phyloP scores from a whole-genome alignment of 2,113 vertebrate species.

The Semnopithecus entellus region DNA sequence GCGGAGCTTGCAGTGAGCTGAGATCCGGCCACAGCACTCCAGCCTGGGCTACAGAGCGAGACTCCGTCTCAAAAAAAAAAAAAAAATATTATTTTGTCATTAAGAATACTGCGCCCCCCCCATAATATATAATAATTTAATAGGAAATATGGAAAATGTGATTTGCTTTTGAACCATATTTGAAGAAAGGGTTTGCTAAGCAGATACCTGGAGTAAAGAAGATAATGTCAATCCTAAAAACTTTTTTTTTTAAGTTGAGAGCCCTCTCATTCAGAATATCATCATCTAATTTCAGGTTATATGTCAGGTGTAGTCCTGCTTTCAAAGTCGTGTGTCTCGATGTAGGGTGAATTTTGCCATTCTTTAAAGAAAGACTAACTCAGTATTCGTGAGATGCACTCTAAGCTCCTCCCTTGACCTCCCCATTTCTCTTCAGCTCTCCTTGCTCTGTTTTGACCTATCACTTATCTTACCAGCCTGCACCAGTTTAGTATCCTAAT shows the following conservation, averaged over 20 bases:
- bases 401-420: background rate
- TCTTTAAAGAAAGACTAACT: background rate
- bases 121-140: conserved; percentile 11
- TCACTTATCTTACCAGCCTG: conserved; percentile 7
- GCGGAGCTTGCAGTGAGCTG: too few species aligned
- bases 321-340: background rate
- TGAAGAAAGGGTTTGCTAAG: background rate
- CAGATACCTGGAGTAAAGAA: background rate
- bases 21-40: too few species aligned
- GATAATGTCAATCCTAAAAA: background rate
- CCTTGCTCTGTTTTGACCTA: background rate
- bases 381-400: background rate
- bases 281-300: background rate
- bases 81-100: background rate
- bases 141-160: conserved; percentile 31
- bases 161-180: background rate
- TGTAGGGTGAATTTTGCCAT: background rate
- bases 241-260: background rate
- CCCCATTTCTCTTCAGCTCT: background rate
- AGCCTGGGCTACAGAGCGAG: too few species aligned
- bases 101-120: background rate
- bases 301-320: background rate
- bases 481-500: conserved; percentile 7
- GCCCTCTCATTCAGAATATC: background rate
- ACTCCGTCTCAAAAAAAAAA: too few species aligned